Evolutionary conservation across 2,888 invertebrate species (phyloP), one percentile per base, ranked within the genome.

Genomic region (Luperina testacea): DNA sequence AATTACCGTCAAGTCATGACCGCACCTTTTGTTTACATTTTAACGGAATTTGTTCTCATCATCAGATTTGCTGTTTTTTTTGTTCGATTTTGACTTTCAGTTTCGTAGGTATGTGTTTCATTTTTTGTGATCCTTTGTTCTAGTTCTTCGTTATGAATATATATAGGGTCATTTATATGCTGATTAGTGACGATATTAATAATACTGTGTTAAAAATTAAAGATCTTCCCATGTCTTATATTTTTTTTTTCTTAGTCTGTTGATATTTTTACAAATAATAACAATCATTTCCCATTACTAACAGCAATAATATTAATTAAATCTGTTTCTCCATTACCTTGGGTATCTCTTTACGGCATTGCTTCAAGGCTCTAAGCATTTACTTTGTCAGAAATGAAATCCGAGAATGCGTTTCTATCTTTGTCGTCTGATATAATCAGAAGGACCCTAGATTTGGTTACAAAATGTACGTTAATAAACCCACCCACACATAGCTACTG

Each of bases 401-500:
- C 82, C 87, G 85, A 89, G 88, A 78, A 88, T 88, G 80, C 83
- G 81, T 88, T 86, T 88, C 83, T 88, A 82, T 88, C 83, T 87
- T 81, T 80, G 82, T 71, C 81, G 76, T 75, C 81, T 80, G 89
- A 89, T 89, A 81, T 65, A 69, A 89, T 89, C 89, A 81, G 63
- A 86, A 87, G 88, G 87, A 87, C 87, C 81, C 82, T 77, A 88
- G 82, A 87, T 88, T 87, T 82, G 81, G 86, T 89, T 89, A 86
- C 89, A 82, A 81, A 87, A 86, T 84, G 72, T 79, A 84, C 73
- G 83, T 85, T 87, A 86, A 84, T 85, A 85, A 81, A 83, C 81
- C 81, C 85, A 80, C 88, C 89, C 83, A 89, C 88, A 80, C 81
- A 82, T 73, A 71, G 76, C 75, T 75, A 76, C 77, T 72, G 48